Conservation (phyloP, 2,113 vertebrate genomes). For the Dipodomys merriami region DNA sequence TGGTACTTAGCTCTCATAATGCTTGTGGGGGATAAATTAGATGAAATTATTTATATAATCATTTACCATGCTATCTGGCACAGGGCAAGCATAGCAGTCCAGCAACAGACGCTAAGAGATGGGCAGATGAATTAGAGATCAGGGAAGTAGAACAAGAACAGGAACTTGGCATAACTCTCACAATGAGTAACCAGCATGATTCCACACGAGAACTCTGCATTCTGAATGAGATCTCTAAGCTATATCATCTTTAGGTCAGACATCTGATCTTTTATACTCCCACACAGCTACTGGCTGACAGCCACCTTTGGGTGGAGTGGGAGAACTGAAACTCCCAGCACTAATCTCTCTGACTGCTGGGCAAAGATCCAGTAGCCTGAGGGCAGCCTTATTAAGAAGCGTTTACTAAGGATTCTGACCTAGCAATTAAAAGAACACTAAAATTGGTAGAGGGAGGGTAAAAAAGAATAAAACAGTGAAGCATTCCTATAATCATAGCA, state of each 20-base stretch:
- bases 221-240: not conserved
- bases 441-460: not conserved
- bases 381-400: not conserved
- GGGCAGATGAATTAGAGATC: not conserved
- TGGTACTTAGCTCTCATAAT: not conserved
- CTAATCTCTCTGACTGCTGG: not conserved
- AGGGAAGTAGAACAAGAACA: not conserved
- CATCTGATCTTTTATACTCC: not conserved
- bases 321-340: not conserved
- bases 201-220: not conserved
- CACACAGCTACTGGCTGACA: not conserved
- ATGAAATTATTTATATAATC: not conserved
- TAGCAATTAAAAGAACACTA: conserved; percentile 13
- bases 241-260: not conserved
- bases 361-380: not conserved
- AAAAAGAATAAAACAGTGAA: not conserved
- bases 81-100: not conserved
- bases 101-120: not conserved
- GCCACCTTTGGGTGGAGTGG: not conserved
- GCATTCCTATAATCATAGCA: no score
- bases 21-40: conserved; percentile 29
- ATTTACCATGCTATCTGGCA: conserved; percentile 18
- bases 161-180: not conserved
- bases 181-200: not conserved
- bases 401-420: not conserved